A percentile compares a stretch with the other conserved stretches of the same genome.
phyloP scores from a whole-genome alignment of 1,140 invertebrate species.

The Zophobas atratus region DNA sequence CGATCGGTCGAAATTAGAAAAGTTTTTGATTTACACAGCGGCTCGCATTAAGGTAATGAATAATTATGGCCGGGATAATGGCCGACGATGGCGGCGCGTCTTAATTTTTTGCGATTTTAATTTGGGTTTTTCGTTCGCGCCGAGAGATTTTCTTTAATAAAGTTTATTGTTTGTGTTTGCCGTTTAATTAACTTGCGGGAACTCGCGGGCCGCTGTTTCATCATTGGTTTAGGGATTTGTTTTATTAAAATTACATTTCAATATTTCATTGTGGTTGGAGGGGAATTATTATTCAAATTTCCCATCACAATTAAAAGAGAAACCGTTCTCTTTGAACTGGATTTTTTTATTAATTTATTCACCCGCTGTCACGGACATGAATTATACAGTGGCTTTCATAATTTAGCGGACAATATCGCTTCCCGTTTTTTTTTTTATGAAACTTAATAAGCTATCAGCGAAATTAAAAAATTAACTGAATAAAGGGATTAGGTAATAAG shows the following conservation, averaged over 20 bases:
- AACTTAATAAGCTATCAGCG: no score
- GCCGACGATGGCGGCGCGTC: conserved; percentile 14
- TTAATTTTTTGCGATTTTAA: conserved; percentile 2
- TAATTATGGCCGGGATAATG: conserved; percentile 23
- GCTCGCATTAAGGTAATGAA: conserved; percentile 20
- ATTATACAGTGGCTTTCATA: neutral
- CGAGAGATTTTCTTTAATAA: conserved; percentile 7
- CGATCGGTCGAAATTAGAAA: conserved; percentile 41
- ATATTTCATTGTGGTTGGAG: conserved; percentile 1
- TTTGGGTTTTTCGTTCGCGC: neutral
- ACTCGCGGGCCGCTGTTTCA: neutral
- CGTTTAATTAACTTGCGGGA: conserved; percentile 21
- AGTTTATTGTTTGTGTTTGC: conserved; percentile 35
- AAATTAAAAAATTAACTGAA: no score
- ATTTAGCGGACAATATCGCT: neutral
- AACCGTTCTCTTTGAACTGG: neutral
- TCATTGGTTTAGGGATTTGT: conserved; percentile 22
- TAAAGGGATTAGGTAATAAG: no score
- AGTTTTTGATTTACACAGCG: conserved; percentile 40
- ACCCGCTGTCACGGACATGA: neutral
- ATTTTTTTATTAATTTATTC: conserved; percentile 29
- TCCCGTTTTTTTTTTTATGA: neutral
- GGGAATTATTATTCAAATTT: conserved; percentile 21
- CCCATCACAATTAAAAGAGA: conserved; percentile 6
- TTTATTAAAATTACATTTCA: conserved; percentile 35